Conservation (phyloP, 2,888 invertebrate genomes). For the Platycheirus albimanus region DNA sequence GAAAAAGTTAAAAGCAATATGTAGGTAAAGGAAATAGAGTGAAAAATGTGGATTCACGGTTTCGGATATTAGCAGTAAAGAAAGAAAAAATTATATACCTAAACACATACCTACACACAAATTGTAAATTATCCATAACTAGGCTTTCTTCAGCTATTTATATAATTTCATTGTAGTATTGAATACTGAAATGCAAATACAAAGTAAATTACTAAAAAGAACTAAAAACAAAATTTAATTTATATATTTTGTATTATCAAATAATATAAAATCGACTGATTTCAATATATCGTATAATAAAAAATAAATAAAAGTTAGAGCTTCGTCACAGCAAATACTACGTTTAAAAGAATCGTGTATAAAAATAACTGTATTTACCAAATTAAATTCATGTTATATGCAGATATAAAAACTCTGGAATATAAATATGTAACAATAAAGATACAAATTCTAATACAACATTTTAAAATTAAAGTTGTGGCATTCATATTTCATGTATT, state of each 20-base stretch:
- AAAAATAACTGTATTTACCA: constrained; percentile 19
- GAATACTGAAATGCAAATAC: constrained; percentile 18
- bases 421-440: constrained; percentile 7
- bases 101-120: too few relatives aligned
- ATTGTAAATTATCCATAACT: constrained; percentile 48
- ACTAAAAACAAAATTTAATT: constrained; percentile 48
- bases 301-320: constrained; percentile 25
- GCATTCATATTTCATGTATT: constrained; percentile 36
- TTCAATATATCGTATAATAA: constrained; percentile 61
- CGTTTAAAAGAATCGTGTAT: constrained; percentile 37
- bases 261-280: constrained; percentile 74
- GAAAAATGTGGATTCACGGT: constrained; percentile 51
- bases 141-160: constrained; percentile 50
- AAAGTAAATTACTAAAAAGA: constrained; percentile 18
- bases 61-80: constrained; percentile 43
- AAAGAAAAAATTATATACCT: too few relatives aligned
- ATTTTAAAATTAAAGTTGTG: constrained; percentile 12
- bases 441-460: constrained; percentile 29
- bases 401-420: not conserved
- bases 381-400: constrained; percentile 23
- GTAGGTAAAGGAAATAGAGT: not conserved
- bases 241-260: constrained; percentile 73
- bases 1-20: constrained; percentile 24
- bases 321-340: constrained; percentile 36
- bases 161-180: constrained; percentile 37